Percentiles rank a stretch among this genome's conserved stretches.
phyloP scores from a whole-genome alignment of 2,888 invertebrate species.

The Temnothorax rugatulus region DNA sequence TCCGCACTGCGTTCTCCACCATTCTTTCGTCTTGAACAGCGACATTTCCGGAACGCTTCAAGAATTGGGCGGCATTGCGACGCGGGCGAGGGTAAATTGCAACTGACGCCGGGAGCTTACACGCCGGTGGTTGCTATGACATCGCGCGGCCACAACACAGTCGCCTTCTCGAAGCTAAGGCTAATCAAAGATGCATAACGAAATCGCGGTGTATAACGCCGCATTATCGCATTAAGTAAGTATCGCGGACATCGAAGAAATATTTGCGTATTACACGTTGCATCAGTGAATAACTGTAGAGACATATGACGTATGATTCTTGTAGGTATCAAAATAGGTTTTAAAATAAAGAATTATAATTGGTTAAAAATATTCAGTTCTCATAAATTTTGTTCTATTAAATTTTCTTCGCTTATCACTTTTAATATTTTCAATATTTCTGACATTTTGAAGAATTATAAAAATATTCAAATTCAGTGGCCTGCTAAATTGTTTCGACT shows the following conservation, averaged over 20 bases:
- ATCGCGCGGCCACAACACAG: conserved; percentile 56
- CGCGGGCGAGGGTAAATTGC: not conserved
- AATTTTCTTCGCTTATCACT: not conserved
- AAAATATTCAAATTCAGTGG: not conserved
- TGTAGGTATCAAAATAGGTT: not conserved
- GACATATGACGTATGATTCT: not conserved
- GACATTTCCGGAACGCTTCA: conserved; percentile 91
- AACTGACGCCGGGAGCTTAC: not conserved
- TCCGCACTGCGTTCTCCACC: conserved; percentile 94
- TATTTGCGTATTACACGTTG: not conserved
- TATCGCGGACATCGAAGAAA: conserved; percentile 8
- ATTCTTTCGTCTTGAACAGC: conserved; percentile 95
- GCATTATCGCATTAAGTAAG: not conserved
- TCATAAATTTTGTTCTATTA: not conserved
- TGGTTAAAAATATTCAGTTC: not conserved
- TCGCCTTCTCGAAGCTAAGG: not conserved
- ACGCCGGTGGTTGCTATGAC: conserved; percentile 59
- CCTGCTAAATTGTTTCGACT: no score
- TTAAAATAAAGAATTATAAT: not conserved
- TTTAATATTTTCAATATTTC: not conserved
- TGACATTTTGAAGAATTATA: not conserved
- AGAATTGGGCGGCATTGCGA: conserved; percentile 9
- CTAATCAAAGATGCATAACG: conserved; percentile 30
- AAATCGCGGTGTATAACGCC: not conserved
- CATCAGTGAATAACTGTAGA: not conserved